Evolutionary conservation across 2,888 invertebrate genomes (phyloP).

Genomic region (Hypomecis punctinalis): DNA sequence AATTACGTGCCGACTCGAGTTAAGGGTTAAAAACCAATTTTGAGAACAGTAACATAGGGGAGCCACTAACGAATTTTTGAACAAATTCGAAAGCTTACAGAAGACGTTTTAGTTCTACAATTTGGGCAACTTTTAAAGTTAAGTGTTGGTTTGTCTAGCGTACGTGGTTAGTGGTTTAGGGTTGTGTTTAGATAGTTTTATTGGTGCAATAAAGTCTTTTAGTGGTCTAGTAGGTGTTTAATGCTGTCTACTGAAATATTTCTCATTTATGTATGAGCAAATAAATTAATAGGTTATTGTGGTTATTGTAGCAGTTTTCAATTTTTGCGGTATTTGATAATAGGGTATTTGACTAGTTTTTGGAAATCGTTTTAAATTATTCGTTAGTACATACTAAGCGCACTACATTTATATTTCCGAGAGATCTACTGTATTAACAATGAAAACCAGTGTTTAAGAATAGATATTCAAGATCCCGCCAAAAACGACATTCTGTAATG

Average conservation of each 20-base stretch:
- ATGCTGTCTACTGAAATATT: neutral
- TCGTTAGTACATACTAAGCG: too few species aligned
- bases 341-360: too few species aligned
- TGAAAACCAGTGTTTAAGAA: too few species aligned
- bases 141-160: neutral
- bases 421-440: too few species aligned
- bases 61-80: neutral
- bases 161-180: conserved; percentile 10
- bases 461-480: too few species aligned
- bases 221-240: conserved; percentile 3
- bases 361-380: too few species aligned
- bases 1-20: conserved; percentile 68
- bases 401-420: too few species aligned
- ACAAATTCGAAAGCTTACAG: neutral
- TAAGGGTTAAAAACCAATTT: conserved; percentile 22
- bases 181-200: conserved; percentile 43
- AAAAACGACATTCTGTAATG: too few species aligned
- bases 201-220: conserved; percentile 20
- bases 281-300: too few species aligned
- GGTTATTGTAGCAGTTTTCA: too few species aligned
- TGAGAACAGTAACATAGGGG: neutral
- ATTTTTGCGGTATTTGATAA: too few species aligned
- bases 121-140: neutral
- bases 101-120: neutral
- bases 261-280: too few species aligned